These are phyloP conservation scores for Disparrhopalites patrizii DNA, from an alignment of 2,888 invertebrate genomes.

Conservation along the genomic window DNA sequence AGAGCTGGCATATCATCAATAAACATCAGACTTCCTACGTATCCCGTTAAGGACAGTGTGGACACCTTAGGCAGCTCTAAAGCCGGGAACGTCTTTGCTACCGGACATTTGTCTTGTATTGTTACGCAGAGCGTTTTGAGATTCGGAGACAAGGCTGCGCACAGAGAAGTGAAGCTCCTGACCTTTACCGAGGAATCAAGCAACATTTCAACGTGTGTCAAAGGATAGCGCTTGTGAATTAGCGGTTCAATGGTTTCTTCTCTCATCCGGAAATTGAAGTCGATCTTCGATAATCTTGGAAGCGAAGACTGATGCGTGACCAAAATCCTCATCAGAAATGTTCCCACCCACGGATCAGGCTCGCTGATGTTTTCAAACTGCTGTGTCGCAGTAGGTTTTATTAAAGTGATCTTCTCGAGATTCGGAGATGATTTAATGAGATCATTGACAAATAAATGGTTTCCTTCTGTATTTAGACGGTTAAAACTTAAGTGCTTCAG, in stretches of 20 bases:
- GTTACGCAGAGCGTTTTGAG: slow-evolving; percentile 25
- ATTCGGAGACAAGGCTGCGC: slow-evolving; percentile 23
- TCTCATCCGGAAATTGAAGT: slow-evolving; percentile 28
- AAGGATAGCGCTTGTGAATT: slow-evolving; percentile 25
- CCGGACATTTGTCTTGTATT: slow-evolving; percentile 32
- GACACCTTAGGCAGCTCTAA: slow-evolving; percentile 21
- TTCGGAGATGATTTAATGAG: slow-evolving; percentile 31
- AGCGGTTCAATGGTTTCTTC: slow-evolving; percentile 27
- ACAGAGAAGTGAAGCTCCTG: slow-evolving; percentile 26
- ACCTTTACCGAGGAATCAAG: slow-evolving; percentile 25
- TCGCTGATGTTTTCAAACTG: slow-evolving; percentile 15
- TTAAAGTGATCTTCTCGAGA: slow-evolving; percentile 27
- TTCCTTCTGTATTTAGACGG: slow-evolving; percentile 1
- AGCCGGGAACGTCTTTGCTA: slow-evolving; percentile 21
- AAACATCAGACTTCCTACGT: slow-evolving; percentile 32
- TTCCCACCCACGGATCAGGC: slow-evolving; percentile 1
- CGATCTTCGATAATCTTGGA: slow-evolving; percentile 18
- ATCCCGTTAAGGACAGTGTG: slow-evolving; percentile 28
- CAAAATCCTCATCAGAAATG: slow-evolving; percentile 20
- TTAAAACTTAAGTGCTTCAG: slow-evolving; percentile 6
- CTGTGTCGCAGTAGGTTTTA: background rate
- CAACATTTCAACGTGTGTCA: slow-evolving; percentile 19
- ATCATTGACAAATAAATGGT: slow-evolving; percentile 24
- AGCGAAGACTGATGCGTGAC: slow-evolving; percentile 19
- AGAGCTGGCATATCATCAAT: slow-evolving; percentile 28